These are phyloP conservation scores for Planococcus citri DNA, from an alignment of 1,140 invertebrate species.

Conservation along the genomic window DNA sequence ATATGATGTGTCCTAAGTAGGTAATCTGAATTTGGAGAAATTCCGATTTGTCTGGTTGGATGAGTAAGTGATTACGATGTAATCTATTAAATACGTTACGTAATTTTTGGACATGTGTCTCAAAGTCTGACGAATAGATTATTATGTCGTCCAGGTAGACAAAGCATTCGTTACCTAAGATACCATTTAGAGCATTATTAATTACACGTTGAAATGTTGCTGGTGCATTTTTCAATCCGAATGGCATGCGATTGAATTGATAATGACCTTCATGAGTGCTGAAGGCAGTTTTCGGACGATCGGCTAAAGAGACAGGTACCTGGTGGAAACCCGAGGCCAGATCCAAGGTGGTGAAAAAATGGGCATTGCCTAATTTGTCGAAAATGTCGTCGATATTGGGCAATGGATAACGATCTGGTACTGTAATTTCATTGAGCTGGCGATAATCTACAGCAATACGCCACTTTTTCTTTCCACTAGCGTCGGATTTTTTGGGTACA, in stretches of 20 bases:
- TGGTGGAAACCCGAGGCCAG: constrained; percentile 39
- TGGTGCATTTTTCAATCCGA: constrained; percentile 35
- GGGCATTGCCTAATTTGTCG: constrained; percentile 31
- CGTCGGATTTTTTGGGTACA: constrained; percentile 28
- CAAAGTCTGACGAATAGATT: not conserved
- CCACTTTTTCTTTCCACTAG: constrained; percentile 26
- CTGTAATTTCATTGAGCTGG: constrained; percentile 28
- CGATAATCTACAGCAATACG: constrained; percentile 29
- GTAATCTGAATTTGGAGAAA: constrained; percentile 12
- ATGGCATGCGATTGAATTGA: constrained; percentile 35
- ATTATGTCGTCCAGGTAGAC: constrained; percentile 24
- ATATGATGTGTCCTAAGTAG: constrained; percentile 22
- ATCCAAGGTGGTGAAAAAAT: constrained; percentile 38
- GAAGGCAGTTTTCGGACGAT: constrained; percentile 39
- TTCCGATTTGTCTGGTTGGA: constrained; percentile 20
- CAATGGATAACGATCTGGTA: constrained; percentile 36
- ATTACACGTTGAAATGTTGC: constrained; percentile 35
- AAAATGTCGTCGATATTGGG: constrained; percentile 38
- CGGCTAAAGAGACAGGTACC: constrained; percentile 33
- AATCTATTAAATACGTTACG: constrained; percentile 1
- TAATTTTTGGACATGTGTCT: not conserved
- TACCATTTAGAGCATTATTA: not conserved
- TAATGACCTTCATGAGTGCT: constrained; percentile 31
- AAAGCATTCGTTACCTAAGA: not conserved
- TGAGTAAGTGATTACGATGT: not conserved